Percentiles rank a stretch among this genome's conserved stretches.
Conservation (phyloP, 2,113 vertebrate genomes). For the Piprites chloris region DNA sequence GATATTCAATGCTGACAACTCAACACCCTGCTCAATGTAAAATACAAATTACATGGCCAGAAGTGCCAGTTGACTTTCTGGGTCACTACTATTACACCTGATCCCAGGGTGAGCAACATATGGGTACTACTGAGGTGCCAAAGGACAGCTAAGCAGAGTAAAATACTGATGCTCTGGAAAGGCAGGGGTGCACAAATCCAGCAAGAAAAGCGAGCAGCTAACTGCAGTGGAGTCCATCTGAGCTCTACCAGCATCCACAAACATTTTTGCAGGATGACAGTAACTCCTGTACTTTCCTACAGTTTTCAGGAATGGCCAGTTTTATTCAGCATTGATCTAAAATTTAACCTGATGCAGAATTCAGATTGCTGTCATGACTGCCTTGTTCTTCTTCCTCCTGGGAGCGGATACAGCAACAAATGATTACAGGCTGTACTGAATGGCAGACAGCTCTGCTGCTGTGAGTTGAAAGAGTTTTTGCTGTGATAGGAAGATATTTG, state of each 20-base stretch:
- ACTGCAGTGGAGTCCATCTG: background rate
- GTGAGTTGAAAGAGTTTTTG: background rate
- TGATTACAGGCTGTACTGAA: background rate
- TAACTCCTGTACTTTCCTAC: background rate
- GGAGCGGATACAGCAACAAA: background rate
- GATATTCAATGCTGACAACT: background rate
- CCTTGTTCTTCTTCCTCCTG: background rate
- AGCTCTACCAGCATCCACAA: background rate
- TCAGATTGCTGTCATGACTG: background rate
- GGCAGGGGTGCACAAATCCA: background rate
- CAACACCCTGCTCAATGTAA: accelerated
- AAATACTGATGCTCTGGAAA: background rate
- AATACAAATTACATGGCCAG: background rate
- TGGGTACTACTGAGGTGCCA: background rate
- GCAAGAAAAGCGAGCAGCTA: background rate
- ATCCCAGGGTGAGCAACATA: background rate
- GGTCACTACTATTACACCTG: background rate
- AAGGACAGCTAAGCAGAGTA: background rate
- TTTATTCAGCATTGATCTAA: background rate
- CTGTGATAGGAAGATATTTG: accelerated
- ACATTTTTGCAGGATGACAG: background rate
- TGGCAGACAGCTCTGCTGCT: background rate
- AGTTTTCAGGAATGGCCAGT: background rate
- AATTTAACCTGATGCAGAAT: background rate
- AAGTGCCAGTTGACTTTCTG: background rate